Percentiles rank a stretch among this genome's conserved stretches.
Evolutionary conservation across 2,113 vertebrate genomes (phyloP).

Genomic region (Tupaia chinensis): DNA sequence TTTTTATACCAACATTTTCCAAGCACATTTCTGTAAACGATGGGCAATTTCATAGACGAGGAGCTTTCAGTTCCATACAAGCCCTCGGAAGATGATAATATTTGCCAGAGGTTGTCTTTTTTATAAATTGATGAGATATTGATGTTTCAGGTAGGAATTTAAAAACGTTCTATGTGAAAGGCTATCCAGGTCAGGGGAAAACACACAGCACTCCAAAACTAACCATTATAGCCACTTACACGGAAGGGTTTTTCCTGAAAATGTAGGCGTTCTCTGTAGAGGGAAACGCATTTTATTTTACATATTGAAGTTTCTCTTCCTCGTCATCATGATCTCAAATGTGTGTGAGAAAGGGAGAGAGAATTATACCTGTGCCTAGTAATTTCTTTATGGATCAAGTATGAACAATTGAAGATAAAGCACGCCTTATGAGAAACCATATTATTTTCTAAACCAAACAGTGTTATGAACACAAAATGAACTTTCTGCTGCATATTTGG

Average conservation of each 20-base stretch:
- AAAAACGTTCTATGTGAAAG: neutral
- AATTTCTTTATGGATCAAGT: neutral
- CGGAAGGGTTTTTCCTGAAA: neutral
- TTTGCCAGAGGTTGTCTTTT: neutral
- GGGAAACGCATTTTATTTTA: neutral
- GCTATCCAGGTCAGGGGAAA: neutral
- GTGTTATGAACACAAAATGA: rapidly evolving
- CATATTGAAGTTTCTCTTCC: neutral
- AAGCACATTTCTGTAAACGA: neutral
- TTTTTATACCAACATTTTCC: neutral
- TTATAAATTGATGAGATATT: neutral
- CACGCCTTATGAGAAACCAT: neutral
- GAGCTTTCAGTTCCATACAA: neutral
- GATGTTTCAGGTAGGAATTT: neutral
- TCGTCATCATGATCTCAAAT: neutral
- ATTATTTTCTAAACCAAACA: neutral
- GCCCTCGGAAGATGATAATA: neutral
- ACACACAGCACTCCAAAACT: neutral
- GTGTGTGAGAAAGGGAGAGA: neutral
- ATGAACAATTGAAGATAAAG: neutral
- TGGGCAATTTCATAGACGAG: neutral
- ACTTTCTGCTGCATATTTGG: neutral
- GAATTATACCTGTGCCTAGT: neutral
- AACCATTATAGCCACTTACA: neutral
- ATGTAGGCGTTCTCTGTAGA: neutral